Evolutionary conservation across 2,113 vertebrate genomes (phyloP).

Genomic region (Sinocyclocheilus anshuiensis): DNA sequence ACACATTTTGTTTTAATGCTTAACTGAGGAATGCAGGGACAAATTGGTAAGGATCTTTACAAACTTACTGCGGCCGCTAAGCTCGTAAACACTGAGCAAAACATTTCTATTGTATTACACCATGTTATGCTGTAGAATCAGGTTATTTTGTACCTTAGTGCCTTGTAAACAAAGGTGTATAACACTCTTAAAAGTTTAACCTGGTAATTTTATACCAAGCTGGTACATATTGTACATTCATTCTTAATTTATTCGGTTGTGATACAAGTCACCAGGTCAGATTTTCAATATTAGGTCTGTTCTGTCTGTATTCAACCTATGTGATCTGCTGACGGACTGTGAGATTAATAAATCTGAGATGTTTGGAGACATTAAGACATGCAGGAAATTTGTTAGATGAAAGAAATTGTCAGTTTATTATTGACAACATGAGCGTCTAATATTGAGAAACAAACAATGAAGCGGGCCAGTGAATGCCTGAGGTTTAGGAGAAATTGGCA

Average conservation of each 20-base stretch:
- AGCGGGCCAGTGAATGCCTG: constrained; percentile 3
- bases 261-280: neutral
- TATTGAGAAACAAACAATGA: constrained; percentile 34
- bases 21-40: neutral
- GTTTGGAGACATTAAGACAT: neutral
- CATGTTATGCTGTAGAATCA: neutral
- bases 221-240: neutral
- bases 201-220: neutral
- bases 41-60: neutral
- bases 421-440: neutral
- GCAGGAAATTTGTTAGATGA: neutral
- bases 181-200: neutral
- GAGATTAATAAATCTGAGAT: neutral
- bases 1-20: neutral
- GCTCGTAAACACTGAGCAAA: neutral
- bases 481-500: neutral
- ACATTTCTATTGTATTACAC: constrained; percentile 15
- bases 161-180: neutral
- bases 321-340: neutral
- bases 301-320: neutral
- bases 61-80: neutral
- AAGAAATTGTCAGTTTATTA: constrained; percentile 14
- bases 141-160: neutral
- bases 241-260: neutral
- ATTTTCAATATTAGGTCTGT: neutral